Evolutionary conservation across 2,888 invertebrate genomes (phyloP).

Genomic region (Tubulanus polymorphus): DNA sequence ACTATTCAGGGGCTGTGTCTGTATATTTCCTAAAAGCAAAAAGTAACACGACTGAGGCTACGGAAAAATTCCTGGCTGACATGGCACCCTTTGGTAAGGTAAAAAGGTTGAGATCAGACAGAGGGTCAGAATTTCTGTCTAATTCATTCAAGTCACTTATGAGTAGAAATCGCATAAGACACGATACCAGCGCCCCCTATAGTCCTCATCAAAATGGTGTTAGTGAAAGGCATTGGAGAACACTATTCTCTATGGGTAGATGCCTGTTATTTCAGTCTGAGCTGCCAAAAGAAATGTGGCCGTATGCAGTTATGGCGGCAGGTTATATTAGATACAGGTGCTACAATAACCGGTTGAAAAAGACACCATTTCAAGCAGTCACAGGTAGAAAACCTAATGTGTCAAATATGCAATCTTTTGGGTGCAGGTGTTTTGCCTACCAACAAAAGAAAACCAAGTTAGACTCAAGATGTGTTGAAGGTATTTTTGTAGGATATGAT

Average conservation of each 20-base stretch:
- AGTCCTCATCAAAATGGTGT: slow-evolving; percentile 20
- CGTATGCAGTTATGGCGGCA: slow-evolving; percentile 16
- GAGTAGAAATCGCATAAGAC: slow-evolving; percentile 7
- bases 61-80: slow-evolving; percentile 15
- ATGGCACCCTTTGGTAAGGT: slow-evolving; percentile 2
- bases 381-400: slow-evolving; percentile 14
- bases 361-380: slow-evolving; percentile 13
- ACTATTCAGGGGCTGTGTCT: slow-evolving; percentile 13
- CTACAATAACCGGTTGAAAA: slow-evolving; percentile 5
- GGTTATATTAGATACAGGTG: slow-evolving; percentile 18
- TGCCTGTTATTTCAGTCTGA: slow-evolving; percentile 13
- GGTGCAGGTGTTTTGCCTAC: slow-evolving; percentile 14
- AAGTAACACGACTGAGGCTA: slow-evolving; percentile 11
- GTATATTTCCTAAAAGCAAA: slow-evolving; percentile 17
- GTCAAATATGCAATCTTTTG: slow-evolving; percentile 14
- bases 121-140: slow-evolving; percentile 4
- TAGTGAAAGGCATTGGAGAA: slow-evolving; percentile 17
- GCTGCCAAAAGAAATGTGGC: slow-evolving; percentile 20
- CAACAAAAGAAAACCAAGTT: slow-evolving; percentile 13
- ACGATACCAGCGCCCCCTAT: slow-evolving; percentile 12
- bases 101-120: slow-evolving; percentile 5
- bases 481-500: slow-evolving; percentile 14
- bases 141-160: slow-evolving; percentile 7
- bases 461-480: slow-evolving; percentile 12
- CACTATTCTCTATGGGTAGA: slow-evolving; percentile 19